These are phyloP conservation scores for Colistium nudipinnis DNA, from an alignment of 2,113 vertebrate genomes.

Conservation along the genomic window DNA sequence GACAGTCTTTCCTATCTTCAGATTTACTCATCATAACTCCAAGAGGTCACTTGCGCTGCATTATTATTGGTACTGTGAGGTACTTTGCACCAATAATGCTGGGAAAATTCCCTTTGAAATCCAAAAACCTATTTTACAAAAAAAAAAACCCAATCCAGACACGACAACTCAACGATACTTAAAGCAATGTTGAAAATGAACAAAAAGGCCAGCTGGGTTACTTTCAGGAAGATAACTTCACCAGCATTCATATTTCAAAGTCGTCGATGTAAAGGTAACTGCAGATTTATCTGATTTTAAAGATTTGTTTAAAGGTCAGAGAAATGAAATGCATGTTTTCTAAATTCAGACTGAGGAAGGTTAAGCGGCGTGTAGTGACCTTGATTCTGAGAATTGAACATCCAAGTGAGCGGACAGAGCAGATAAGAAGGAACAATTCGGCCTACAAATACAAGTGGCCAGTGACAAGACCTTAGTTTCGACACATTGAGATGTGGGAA, in stretches of 20 bases:
- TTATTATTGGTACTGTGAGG: slow-evolving; percentile 2
- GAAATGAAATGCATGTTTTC: slow-evolving; percentile 46
- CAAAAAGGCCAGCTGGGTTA: background rate
- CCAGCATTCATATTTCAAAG: slow-evolving; percentile 37
- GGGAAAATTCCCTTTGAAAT: background rate
- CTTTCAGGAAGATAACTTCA: slow-evolving; percentile 17
- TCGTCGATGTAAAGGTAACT: slow-evolving; percentile 41
- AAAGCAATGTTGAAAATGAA: slow-evolving; percentile 21
- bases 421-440: slow-evolving; percentile 23
- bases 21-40: slow-evolving; percentile 61
- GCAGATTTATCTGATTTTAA: slow-evolving; percentile 31
- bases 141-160: background rate
- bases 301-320: slow-evolving; percentile 40
- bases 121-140: background rate
- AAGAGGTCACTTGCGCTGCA: slow-evolving; percentile 33
- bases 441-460: slow-evolving; percentile 8
- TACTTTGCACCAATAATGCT: background rate
- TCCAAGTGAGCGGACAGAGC: slow-evolving; percentile 26
- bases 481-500: background rate
- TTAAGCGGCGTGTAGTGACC: slow-evolving; percentile 43
- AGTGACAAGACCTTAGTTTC: slow-evolving; percentile 8
- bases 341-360: slow-evolving; percentile 36
- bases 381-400: slow-evolving; percentile 42
- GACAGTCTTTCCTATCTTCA: slow-evolving; percentile 32
- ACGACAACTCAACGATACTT: slow-evolving; percentile 3